Base-by-base conservation (phyloP, 2,113 vertebrate genomes). In the Elgaria multicarinata region DNA sequence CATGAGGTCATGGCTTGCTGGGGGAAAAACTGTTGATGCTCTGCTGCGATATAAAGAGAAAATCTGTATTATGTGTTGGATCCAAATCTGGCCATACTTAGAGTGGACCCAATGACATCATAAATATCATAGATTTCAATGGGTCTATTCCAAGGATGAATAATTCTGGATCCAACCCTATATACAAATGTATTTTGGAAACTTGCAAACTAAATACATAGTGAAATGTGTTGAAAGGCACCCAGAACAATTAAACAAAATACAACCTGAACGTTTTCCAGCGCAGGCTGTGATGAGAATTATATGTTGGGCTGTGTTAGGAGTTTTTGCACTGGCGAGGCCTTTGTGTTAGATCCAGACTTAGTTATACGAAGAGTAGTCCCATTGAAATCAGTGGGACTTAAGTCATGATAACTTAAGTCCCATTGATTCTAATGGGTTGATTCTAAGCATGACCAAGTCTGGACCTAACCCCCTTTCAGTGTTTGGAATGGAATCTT, bases 61-160 rank as follows among this genome's bases (percentile, higher is more conserved):
- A 88, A 93, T n/a, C 90, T 91, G 85, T 62, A 62, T 62, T 62
- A 62, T 62, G 58, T 62, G 16, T 62, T 62, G 58, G 58, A 62
- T 62, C 58, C 58, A 20, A 20, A 62, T 62, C 22, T 62, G 58
- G 58, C 22, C 58, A 62, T 22, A 62, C 58, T 62, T 62, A 62
- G 58, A 62, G 16, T 62, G 18, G 58, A 62, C 12, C 58, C 58
- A 62, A 3, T 62, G 58, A 22, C 58, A 62, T 62, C 58, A 62
- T 62, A 62, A 62, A 3, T 62, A 10, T 20, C 58, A 62, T 62
- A 22, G 58, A 62, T 62, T 33, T 69, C 67, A 71, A 71, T 71
- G 31, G 33, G 8, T 71, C 31, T 71, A 71, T 9, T 71, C 5
- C 13, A n/a, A 71, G 33, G 28, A 71, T 33, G 28, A 69, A 10